Conservation (phyloP, 1,140 invertebrate species). For the Drosophila saltans region DNA sequence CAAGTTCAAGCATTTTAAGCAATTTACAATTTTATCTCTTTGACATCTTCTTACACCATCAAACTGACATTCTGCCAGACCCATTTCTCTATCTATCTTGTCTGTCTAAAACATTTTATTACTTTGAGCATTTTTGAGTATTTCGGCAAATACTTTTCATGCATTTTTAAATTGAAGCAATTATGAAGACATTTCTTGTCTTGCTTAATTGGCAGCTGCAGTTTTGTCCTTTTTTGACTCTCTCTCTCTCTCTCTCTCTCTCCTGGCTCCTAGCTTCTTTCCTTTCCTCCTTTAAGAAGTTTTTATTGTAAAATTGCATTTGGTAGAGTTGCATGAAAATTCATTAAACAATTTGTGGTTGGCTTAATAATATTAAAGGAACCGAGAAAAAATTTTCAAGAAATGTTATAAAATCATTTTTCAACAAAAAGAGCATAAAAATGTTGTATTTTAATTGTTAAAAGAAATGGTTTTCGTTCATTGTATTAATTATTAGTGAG, state of each 20-base stretch:
- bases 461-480: too few species aligned
- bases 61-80: too few species aligned
- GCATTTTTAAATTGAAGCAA: conserved; percentile 76
- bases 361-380: conserved; percentile 52
- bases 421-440: background rate
- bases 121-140: conserved; percentile 72
- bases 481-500: too few species aligned
- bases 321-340: conserved; percentile 46
- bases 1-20: conserved; percentile 53
- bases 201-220: conserved; percentile 65
- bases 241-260: conserved; percentile 7
- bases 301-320: conserved; percentile 52
- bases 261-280: background rate
- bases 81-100: background rate
- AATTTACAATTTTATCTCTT: conserved; percentile 60
- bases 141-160: conserved; percentile 62
- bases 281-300: conserved; percentile 15
- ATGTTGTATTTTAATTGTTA: too few species aligned
- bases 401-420: too few species aligned
- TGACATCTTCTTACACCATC: background rate
- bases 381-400: conserved; percentile 11
- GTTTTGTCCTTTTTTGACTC: conserved; percentile 18
- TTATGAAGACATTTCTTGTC: conserved; percentile 53
- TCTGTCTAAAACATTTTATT: conserved; percentile 67
- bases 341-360: conserved; percentile 73